Conservation (phyloP, 2,797 vertebrate species). For the Chaetophractus vellerosus region DNA sequence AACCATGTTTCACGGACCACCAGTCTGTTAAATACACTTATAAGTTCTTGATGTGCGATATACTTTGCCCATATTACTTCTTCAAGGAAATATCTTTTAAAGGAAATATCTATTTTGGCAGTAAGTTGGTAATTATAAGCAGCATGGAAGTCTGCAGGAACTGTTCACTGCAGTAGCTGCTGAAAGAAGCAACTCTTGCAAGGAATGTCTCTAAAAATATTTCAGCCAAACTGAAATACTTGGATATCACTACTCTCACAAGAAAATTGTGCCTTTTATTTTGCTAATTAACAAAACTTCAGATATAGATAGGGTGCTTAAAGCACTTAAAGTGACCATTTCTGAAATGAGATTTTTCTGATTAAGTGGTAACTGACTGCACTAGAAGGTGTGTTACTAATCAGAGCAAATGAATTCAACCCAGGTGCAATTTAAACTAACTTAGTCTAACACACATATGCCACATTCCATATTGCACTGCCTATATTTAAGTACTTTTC, state of each 20-base stretch:
- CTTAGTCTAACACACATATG: neutral
- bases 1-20: neutral
- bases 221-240: neutral
- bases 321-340: neutral
- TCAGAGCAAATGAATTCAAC: neutral
- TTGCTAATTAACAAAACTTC: neutral
- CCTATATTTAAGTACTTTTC: neutral
- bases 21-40: neutral
- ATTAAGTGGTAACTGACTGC: neutral
- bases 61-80: neutral
- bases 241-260: neutral
- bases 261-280: neutral
- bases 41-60: neutral
- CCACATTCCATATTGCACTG: neutral
- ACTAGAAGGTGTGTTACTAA: neutral
- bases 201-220: neutral
- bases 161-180: neutral
- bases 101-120: neutral
- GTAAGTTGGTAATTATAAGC: neutral
- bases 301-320: neutral
- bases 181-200: neutral
- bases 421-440: neutral
- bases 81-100: neutral
- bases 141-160: neutral
- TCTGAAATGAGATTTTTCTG: neutral